phyloP scores from a whole-genome alignment of 1,140 invertebrate species.

The Microvelia longipes region DNA sequence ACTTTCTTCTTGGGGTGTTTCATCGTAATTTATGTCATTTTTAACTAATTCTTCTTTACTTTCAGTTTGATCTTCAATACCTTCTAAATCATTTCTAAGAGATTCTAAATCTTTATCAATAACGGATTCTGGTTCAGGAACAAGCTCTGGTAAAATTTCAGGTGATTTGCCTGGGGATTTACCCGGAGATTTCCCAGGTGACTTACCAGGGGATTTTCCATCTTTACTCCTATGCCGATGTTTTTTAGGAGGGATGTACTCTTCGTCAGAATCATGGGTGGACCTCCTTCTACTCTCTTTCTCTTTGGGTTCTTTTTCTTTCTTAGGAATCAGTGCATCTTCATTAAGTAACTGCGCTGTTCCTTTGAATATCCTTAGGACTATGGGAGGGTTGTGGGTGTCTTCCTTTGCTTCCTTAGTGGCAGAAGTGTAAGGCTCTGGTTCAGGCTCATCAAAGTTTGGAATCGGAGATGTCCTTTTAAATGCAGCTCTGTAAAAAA shows the following conservation, averaged over 20 bases:
- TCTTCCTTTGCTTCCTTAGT: slow-evolving; percentile 24
- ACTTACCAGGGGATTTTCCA: slow-evolving; percentile 10
- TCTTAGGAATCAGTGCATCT: slow-evolving; percentile 30
- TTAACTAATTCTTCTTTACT: slow-evolving; percentile 9
- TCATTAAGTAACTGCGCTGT: slow-evolving; percentile 32
- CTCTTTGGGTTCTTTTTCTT: slow-evolving; percentile 17
- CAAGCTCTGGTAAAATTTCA: too few species aligned
- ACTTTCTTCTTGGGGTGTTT: slow-evolving; percentile 20
- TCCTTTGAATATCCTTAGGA: slow-evolving; percentile 47
- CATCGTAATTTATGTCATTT: slow-evolving; percentile 10
- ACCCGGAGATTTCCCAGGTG: not conserved
- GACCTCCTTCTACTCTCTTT: slow-evolving; percentile 13
- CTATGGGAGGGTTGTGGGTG: slow-evolving; percentile 45
- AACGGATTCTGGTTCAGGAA: slow-evolving; percentile 28
- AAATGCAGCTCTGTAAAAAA: not conserved
- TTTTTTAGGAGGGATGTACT: slow-evolving; percentile 7
- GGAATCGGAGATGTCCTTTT: not conserved
- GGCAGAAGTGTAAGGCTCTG: not conserved
- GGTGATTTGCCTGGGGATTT: too few species aligned
- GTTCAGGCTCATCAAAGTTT: not conserved
- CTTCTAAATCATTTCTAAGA: not conserved
- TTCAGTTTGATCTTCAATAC: not conserved
- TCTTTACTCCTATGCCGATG: slow-evolving; percentile 10
- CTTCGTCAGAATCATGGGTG: slow-evolving; percentile 15
- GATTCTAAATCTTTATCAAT: slow-evolving; percentile 12